phyloP scores from a whole-genome alignment of 2,113 vertebrate species.

The Setophaga coronata region DNA sequence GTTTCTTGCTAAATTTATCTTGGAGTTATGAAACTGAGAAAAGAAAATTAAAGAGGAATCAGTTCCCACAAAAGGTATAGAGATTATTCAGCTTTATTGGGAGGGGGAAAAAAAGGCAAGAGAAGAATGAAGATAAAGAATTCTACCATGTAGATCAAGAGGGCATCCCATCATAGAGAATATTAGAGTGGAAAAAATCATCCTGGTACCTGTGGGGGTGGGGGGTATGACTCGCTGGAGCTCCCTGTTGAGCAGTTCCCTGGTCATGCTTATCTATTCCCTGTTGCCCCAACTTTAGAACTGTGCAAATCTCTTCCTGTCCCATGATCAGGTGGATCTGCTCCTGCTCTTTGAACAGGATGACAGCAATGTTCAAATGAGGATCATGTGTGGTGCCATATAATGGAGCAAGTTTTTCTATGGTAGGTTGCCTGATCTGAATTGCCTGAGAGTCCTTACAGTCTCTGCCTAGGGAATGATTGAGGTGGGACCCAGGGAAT shows the following conservation, averaged over 20 bases:
- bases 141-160: not conserved
- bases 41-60: not conserved
- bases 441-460: not conserved
- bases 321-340: fast-evolving
- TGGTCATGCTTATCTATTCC: not conserved
- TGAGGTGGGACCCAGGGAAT: not conserved
- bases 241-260: not conserved
- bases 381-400: fast-evolving
- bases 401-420: not conserved
- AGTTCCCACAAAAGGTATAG: not conserved
- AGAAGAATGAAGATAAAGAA: not conserved
- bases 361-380: not conserved
- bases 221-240: not conserved
- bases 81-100: not conserved
- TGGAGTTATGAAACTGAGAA: constrained; percentile 6
- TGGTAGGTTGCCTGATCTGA: not conserved
- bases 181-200: not conserved
- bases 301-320: not conserved
- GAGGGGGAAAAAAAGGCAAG: not conserved
- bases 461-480: not conserved
- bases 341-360: not conserved
- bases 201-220: not conserved
- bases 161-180: not conserved
- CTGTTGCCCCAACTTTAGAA: not conserved
- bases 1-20: constrained; percentile 46